These are phyloP conservation scores for Columba guinea DNA, from an alignment of 2,797 vertebrate genomes.

Conservation along the genomic window DNA sequence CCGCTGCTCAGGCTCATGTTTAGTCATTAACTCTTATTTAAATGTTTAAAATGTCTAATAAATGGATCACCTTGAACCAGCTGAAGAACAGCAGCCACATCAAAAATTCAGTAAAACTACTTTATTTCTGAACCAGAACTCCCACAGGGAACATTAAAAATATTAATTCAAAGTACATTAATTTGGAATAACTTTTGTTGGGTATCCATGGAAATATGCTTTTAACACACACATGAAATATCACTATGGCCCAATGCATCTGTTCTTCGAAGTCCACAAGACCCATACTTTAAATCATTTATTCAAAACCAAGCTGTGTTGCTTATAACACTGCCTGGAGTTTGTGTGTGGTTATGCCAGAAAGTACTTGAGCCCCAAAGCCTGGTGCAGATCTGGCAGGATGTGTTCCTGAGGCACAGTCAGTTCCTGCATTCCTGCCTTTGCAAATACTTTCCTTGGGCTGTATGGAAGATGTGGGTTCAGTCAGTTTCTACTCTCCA, in stretches of 20 bases:
- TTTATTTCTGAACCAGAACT: background rate
- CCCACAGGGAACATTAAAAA: background rate
- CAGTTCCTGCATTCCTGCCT: background rate
- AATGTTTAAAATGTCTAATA: background rate
- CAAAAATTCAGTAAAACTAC: background rate
- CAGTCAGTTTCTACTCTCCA: background rate
- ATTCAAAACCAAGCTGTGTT: background rate
- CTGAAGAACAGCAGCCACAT: background rate
- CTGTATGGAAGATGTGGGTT: background rate
- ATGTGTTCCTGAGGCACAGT: background rate
- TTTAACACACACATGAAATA: background rate
- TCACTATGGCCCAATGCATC: background rate
- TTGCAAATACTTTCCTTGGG: background rate
- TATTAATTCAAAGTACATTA: background rate
- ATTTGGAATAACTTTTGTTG: background rate
- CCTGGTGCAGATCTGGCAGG: fast-evolving
- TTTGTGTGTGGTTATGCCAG: background rate
- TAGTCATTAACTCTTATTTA: background rate
- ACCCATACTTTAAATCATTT: background rate
- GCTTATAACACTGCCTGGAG: background rate
- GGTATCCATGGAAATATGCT: background rate
- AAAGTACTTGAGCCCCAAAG: background rate
- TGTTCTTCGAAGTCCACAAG: background rate
- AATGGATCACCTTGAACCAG: background rate
- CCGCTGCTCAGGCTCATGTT: background rate